A percentile compares a stretch with the other conserved stretches of the same genome.
These are phyloP conservation scores for Oreochromis mossambicus DNA, from an alignment of 2,797 vertebrate genomes.

Conservation along the genomic window DNA sequence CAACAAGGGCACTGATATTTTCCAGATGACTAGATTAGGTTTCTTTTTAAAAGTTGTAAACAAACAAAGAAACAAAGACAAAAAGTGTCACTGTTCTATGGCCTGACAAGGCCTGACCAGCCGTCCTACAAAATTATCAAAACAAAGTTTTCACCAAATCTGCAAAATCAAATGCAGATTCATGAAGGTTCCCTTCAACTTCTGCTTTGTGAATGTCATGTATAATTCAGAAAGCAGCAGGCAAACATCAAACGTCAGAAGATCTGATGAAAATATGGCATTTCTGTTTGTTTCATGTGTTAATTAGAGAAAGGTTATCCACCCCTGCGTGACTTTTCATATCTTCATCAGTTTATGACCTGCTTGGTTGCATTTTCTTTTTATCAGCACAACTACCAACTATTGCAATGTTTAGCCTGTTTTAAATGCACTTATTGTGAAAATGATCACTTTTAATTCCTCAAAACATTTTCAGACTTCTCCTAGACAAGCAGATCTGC, in stretches of 20 bases:
- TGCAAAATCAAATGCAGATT: background rate
- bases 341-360: background rate
- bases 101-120: background rate
- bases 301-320: background rate
- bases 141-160: background rate
- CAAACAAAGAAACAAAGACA: background rate
- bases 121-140: accelerated
- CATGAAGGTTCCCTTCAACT: background rate
- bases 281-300: background rate
- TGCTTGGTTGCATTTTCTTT: accelerated
- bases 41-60: background rate
- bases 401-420: background rate
- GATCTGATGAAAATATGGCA: background rate
- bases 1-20: background rate
- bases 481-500: background rate
- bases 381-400: background rate
- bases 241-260: background rate
- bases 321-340: background rate
- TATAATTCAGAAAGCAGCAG: background rate
- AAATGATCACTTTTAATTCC: background rate
- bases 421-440: background rate
- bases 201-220: background rate
- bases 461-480: background rate
- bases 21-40: accelerated
- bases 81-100: accelerated